A percentile compares a stretch with the other conserved stretches of the same genome.
phyloP scores from a whole-genome alignment of 2,888 invertebrate genomes.

The Lochmaea capreae region DNA sequence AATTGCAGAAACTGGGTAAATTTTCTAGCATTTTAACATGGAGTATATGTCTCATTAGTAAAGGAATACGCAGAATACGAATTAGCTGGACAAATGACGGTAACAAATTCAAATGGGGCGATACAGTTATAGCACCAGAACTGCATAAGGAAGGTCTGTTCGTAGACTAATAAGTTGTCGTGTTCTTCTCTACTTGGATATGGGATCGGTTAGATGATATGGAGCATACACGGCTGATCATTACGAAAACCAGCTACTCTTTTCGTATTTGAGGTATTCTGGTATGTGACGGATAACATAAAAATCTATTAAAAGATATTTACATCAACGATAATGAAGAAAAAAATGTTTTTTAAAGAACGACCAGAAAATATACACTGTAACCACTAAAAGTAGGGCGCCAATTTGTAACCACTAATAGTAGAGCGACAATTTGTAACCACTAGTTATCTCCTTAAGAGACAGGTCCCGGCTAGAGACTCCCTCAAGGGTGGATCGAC shows the following conservation, averaged over 20 bases:
- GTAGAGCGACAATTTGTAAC: too few species aligned
- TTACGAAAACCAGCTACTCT: slow-evolving; percentile 21
- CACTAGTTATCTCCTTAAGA: too few species aligned
- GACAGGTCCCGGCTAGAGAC: too few species aligned
- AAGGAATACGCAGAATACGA: slow-evolving; percentile 37
- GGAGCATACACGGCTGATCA: slow-evolving; percentile 17
- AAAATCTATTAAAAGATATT: neutral
- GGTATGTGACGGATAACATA: neutral
- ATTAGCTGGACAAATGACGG: slow-evolving; percentile 33
- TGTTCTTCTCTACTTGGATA: slow-evolving; percentile 34
- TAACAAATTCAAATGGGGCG: slow-evolving; percentile 36
- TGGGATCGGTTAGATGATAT: slow-evolving; percentile 36
- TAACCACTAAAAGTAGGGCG: too few species aligned
- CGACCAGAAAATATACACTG: too few species aligned
- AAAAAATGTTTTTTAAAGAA: too few species aligned
- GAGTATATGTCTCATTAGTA: slow-evolving; percentile 35
- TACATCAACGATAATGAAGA: neutral
- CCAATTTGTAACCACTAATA: too few species aligned
- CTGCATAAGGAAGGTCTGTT: slow-evolving; percentile 35
- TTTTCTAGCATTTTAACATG: slow-evolving; percentile 29
- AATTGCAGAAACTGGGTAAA: slow-evolving; percentile 7
- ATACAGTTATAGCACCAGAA: slow-evolving; percentile 38
- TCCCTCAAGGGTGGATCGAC: too few species aligned
- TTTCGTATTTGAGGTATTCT: neutral
- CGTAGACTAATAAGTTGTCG: slow-evolving; percentile 37